Conservation (phyloP, 2,113 vertebrate genomes). For the Caretta caretta region DNA sequence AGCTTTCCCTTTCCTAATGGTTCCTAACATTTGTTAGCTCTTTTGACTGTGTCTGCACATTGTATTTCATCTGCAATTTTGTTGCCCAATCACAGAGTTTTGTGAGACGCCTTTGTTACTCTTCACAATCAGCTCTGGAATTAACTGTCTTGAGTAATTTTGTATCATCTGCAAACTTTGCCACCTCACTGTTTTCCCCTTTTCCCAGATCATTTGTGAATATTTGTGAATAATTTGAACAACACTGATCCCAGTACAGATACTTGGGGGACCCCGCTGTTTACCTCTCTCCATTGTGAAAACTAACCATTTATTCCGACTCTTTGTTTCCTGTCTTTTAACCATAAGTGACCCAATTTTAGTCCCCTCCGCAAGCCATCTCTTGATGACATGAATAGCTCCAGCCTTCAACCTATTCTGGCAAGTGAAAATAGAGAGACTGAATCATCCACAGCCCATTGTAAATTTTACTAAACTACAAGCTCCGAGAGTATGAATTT, state of each 20-base stretch:
- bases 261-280: background rate
- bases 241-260: background rate
- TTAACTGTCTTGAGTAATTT: background rate
- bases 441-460: background rate
- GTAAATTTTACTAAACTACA: background rate
- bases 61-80: background rate
- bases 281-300: background rate
- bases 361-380: background rate
- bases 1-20: background rate
- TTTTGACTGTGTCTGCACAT: background rate
- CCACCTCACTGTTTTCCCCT: background rate
- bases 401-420: background rate
- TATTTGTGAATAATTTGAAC: background rate
- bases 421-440: background rate
- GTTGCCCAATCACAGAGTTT: background rate
- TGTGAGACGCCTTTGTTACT: background rate
- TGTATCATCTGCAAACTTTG: background rate
- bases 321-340: background rate
- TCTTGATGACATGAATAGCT: background rate
- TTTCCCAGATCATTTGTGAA: background rate
- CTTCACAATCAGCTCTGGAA: background rate
- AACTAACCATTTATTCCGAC: background rate
- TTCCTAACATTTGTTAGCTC: background rate
- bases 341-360: background rate
- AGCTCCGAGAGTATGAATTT: background rate